These are phyloP conservation scores for Andricus grossulariae DNA, from an alignment of 1,140 invertebrate species.

Conservation along the genomic window DNA sequence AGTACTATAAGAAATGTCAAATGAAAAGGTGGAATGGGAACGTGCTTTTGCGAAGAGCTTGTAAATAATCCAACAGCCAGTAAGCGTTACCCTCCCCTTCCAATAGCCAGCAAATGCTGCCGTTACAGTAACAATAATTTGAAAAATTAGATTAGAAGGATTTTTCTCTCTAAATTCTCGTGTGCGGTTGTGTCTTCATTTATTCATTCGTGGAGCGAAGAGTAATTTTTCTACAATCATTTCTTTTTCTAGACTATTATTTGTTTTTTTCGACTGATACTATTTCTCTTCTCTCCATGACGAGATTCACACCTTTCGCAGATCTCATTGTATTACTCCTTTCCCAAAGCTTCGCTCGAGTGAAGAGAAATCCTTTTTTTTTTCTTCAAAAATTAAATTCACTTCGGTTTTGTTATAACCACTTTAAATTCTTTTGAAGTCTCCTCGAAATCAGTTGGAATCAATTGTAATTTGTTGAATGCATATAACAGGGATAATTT, in stretches of 20 bases:
- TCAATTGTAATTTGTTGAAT: too few relatives aligned
- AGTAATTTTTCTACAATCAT: neutral
- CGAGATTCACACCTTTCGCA: slow-evolving; percentile 17
- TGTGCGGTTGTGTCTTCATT: slow-evolving; percentile 20
- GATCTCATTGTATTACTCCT: slow-evolving; percentile 14
- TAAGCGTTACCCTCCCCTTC: slow-evolving; percentile 55
- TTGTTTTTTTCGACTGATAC: slow-evolving; percentile 2
- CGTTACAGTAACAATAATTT: slow-evolving; percentile 51
- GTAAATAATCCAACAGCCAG: slow-evolving; percentile 58
- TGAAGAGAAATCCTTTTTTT: neutral
- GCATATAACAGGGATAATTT: too few relatives aligned
- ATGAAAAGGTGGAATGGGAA: neutral
- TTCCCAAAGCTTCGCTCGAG: neutral
- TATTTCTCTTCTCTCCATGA: slow-evolving; percentile 9
- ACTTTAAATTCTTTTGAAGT: too few relatives aligned
- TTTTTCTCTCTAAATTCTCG: slow-evolving; percentile 34
- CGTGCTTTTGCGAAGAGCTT: slow-evolving; percentile 34
- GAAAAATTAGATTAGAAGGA: slow-evolving; percentile 9
- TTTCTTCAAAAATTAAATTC: neutral
- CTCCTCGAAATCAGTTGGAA: too few relatives aligned
- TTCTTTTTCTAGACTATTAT: slow-evolving; percentile 12
- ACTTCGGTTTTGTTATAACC: too few relatives aligned
- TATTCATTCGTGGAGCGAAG: slow-evolving; percentile 30
- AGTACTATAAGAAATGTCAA: neutral
- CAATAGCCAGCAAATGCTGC: slow-evolving; percentile 54